phyloP scores from a whole-genome alignment of 2,797 vertebrate species.

The Pseudopleuronectes americanus region DNA sequence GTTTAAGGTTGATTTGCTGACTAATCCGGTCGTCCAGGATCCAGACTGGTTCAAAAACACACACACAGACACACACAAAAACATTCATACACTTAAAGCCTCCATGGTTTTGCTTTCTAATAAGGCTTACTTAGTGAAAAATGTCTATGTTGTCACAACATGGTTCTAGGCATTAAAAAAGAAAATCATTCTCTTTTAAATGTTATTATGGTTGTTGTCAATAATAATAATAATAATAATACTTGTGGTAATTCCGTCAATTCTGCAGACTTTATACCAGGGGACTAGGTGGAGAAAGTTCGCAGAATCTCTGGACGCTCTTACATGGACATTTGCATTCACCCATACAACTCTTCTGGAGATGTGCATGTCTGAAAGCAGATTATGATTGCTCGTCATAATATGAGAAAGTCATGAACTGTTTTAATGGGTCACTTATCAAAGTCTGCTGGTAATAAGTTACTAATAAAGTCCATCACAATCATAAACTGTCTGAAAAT shows the following conservation, averaged over 20 bases:
- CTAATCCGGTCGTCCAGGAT: constrained; percentile 57
- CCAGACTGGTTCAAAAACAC: constrained; percentile 18
- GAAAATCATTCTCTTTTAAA: no score
- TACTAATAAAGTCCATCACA: neutral
- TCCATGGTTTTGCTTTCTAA: neutral
- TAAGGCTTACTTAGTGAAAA: neutral
- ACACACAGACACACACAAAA: constrained; percentile 3
- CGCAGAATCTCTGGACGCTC: no score
- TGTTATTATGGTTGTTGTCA: no score
- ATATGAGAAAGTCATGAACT: neutral
- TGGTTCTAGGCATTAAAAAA: neutral
- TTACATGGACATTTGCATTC: no score
- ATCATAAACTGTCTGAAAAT: no score
- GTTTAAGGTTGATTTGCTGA: constrained; percentile 77
- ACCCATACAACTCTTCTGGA: no score
- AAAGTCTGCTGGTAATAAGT: neutral
- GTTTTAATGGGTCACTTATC: neutral
- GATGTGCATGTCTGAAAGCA: no score
- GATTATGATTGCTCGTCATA: neutral
- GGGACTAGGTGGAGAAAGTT: no score
- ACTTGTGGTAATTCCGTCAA: no score
- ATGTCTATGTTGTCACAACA: neutral
- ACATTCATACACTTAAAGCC: neutral
- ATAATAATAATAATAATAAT: no score
- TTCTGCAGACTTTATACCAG: no score